These are phyloP conservation scores for Coenonympha arcania DNA, from an alignment of 2,888 invertebrate species.

Conservation along the genomic window DNA sequence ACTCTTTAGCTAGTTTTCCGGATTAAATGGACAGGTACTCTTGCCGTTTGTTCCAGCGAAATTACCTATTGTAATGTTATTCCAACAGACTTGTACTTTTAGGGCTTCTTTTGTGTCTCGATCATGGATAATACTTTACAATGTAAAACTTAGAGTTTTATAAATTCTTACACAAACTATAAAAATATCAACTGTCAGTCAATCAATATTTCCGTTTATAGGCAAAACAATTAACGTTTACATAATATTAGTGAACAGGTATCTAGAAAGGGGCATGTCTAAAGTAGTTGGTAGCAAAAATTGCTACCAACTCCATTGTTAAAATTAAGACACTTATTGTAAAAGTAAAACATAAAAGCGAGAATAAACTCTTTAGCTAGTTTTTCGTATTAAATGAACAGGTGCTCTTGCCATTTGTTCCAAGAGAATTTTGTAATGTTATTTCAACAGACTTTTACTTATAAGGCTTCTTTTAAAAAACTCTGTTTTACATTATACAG, in stretches of 20 bases:
- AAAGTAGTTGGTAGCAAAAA: too few relatives aligned
- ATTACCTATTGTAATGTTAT: slow-evolving; percentile 6
- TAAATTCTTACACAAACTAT: too few relatives aligned
- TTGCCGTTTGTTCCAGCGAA: slow-evolving; percentile 7
- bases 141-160: too few relatives aligned
- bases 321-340: slow-evolving; percentile 15
- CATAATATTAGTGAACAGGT: too few relatives aligned
- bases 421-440: slow-evolving; percentile 5
- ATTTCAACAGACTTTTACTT: not conserved
- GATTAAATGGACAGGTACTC: slow-evolving; percentile 14
- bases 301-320: too few relatives aligned
- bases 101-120: not conserved
- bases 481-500: not conserved
- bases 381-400: slow-evolving; percentile 13
- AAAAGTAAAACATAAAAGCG: slow-evolving; percentile 12
- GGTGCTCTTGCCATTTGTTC: slow-evolving; percentile 10
- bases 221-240: too few relatives aligned
- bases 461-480: not conserved
- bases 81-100: not conserved
- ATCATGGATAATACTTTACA: too few relatives aligned
- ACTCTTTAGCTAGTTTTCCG: slow-evolving; percentile 17
- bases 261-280: too few relatives aligned
- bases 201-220: too few relatives aligned
- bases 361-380: slow-evolving; percentile 17
- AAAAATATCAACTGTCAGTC: too few relatives aligned